phyloP scores from a whole-genome alignment of 2,797 vertebrate species.

The Cuculus canorus region DNA sequence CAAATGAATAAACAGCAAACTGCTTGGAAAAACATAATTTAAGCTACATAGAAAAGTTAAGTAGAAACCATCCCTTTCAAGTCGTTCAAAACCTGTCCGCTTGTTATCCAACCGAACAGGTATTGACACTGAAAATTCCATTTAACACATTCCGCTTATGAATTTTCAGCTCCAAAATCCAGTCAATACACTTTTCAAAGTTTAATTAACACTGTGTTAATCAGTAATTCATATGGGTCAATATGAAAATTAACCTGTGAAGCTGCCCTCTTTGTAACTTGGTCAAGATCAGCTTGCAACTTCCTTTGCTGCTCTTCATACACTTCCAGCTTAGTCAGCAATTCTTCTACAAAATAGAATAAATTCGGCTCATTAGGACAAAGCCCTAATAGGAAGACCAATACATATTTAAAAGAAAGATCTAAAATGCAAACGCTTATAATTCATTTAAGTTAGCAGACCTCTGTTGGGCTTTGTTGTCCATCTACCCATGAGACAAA shows the following conservation, averaged over 20 bases:
- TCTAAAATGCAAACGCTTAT: background rate
- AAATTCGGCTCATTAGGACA: background rate
- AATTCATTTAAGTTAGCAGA: background rate
- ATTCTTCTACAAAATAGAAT: slow-evolving; percentile 76
- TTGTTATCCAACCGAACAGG: background rate
- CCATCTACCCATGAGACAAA: background rate
- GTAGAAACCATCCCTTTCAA: background rate
- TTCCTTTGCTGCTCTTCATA: slow-evolving; percentile 92
- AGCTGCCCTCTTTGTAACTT: slow-evolving; percentile 89
- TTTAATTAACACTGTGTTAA: background rate
- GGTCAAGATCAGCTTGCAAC: slow-evolving; percentile 90
- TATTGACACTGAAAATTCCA: background rate
- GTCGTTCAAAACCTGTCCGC: background rate
- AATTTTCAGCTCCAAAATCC: background rate
- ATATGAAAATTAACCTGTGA: slow-evolving; percentile 84
- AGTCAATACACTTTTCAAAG: background rate
- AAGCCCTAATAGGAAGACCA: background rate
- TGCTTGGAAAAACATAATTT: background rate
- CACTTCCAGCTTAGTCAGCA: slow-evolving; percentile 85
- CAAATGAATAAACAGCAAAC: background rate
- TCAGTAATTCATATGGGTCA: background rate
- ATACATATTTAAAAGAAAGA: background rate
- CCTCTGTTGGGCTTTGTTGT: background rate
- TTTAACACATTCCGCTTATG: too few species aligned
- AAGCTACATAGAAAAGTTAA: background rate